A percentile compares a stretch with the other conserved stretches of the same genome.
Conservation (phyloP, 1,140 invertebrate species). For the Zaprionus nigranus region DNA sequence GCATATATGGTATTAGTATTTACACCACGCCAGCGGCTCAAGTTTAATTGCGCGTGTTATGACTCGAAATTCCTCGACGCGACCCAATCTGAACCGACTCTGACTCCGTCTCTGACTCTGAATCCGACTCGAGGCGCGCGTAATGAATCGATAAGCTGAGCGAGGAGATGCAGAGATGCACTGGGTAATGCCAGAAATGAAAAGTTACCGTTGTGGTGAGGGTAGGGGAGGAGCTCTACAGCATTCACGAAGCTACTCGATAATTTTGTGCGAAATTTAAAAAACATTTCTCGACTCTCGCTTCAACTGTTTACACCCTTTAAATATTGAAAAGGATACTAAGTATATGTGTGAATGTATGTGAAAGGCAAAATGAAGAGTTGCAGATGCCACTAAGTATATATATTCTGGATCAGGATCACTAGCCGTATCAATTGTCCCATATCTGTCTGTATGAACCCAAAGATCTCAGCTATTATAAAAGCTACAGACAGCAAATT, state of each 20-base stretch:
- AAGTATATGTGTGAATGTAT: too few relatives aligned
- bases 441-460: too few relatives aligned
- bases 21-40: constrained; percentile 58
- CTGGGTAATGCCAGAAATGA: constrained; percentile 42
- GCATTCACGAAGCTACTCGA: background rate
- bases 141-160: constrained; percentile 41
- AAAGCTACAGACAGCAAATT: too few relatives aligned
- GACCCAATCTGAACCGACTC: background rate
- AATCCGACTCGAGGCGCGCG: constrained; percentile 10
- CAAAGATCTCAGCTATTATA: too few relatives aligned
- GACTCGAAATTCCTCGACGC: constrained; percentile 44
- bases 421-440: too few relatives aligned
- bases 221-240: background rate
- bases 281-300: background rate
- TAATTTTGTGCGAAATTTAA: background rate
- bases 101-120: too few relatives aligned
- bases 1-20: constrained; percentile 61
- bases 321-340: too few relatives aligned
- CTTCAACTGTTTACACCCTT: too few relatives aligned
- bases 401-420: too few relatives aligned
- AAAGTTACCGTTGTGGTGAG: constrained; percentile 41
- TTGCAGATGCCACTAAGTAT: too few relatives aligned
- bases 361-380: rapidly evolving
- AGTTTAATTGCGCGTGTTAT: constrained; percentile 71
- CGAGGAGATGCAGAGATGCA: background rate